Evolutionary conservation across 30 jellyfish, hydroid and myxozoan genomes (phyloP), one percentile per base, ranked within the genome.

Genomic region (Turritopsis dohrnii): DNA sequence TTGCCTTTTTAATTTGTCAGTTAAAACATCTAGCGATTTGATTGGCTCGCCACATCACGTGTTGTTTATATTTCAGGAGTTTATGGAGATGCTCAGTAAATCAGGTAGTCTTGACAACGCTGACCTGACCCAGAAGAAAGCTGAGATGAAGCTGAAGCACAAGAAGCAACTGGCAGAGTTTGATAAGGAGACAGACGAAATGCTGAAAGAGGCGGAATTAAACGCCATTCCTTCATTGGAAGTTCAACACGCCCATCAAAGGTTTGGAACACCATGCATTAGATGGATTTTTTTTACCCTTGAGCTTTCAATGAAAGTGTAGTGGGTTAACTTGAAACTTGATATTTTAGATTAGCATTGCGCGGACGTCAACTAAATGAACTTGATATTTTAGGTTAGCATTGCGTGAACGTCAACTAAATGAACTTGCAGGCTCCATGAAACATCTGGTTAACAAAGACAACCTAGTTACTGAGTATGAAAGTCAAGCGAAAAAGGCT

Each of bases 361-460:
- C 60, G 60, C 13, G 60, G 13, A 41, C 60, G 60, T 41, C 13
- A 41, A 3, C 13, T 41, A 3, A 13, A 3, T 41, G 13, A 41
- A 41, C 60, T 41, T 41, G 60, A 41, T 41, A 3, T 41, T 95
- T 91, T 0, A 80, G 99, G 31, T 71, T 94, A 60, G 99, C 80
- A 60, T 81, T 94, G 29, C 95, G 99, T 75, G 99, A 94, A 69
- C 76, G 91, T 41, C 99, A 94, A 28, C 93, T 94, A 54, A 88
- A 86, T 71, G 99, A 94, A 80, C 65, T 94, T 52, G 96, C 99
- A 16, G 96, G 96, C 41, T 84, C 96, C 72, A 94, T 94, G 96
- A 89, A 81, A 69, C 84, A 89, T 24, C 91, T 84, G 8, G 72
- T 84, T 7, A 74, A 94, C 18, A 90, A 85, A 83, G 99, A 89